These are phyloP conservation scores for Diacarnus erythraeanus DNA, from an alignment of 37 sponge, comb jelly and placozoan genomes.

Conservation along the genomic window DNA sequence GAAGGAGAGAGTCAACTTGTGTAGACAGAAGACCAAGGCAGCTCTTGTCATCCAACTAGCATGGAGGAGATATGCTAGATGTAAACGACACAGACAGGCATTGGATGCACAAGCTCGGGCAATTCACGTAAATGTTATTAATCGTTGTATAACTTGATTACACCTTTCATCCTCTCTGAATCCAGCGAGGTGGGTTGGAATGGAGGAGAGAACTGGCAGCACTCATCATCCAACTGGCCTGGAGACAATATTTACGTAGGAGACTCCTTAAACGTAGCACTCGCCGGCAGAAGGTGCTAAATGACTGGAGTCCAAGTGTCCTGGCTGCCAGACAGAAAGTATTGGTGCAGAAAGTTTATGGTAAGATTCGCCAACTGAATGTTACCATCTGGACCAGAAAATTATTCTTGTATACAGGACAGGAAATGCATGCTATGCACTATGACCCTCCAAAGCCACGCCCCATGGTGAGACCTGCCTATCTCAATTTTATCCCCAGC, in stretches of 20 bases:
- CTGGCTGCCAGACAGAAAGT: conserved; percentile 82
- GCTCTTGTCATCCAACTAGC: conserved; percentile 88
- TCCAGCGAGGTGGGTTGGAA: conserved; percentile 66
- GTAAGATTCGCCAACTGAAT: conserved; percentile 27
- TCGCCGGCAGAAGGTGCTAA: conserved; percentile 62
- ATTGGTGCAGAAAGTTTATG: conserved; percentile 73
- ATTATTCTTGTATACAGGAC: conserved; percentile 46
- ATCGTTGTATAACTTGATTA: background rate
- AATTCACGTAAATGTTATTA: conserved; percentile 13
- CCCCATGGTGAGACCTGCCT: conserved; percentile 89
- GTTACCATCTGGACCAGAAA: background rate
- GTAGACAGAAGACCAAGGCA: conserved; percentile 78
- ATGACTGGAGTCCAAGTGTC: conserved; percentile 92
- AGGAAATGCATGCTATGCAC: conserved; percentile 49
- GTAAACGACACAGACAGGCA: conserved; percentile 9
- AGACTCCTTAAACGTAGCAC: conserved; percentile 39
- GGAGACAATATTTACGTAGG: conserved; percentile 82
- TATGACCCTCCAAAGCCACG: conserved; percentile 80
- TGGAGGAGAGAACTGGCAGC: conserved; percentile 91
- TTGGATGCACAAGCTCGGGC: conserved; percentile 20
- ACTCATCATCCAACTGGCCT: conserved; percentile 90
- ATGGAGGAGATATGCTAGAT: conserved; percentile 77
- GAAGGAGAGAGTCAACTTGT: conserved; percentile 56
- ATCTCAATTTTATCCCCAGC: conserved; percentile 75
- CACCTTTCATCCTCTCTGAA: background rate